phyloP scores from a whole-genome alignment of 2,113 vertebrate genomes.

The Pygoscelis adeliae region DNA sequence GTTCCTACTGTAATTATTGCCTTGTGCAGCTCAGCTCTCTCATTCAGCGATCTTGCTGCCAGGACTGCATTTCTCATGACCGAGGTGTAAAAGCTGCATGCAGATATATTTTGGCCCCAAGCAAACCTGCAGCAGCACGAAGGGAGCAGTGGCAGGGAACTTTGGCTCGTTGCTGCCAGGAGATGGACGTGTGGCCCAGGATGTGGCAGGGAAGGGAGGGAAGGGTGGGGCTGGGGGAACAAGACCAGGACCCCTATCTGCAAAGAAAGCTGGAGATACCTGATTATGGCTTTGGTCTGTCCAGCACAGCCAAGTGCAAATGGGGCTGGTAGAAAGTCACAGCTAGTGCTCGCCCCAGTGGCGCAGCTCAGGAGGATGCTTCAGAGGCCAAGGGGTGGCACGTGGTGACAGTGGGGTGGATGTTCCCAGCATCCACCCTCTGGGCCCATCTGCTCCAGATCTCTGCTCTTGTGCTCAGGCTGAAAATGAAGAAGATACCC shows the following conservation, averaged over 20 bases:
- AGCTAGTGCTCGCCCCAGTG: neutral
- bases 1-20: conserved; percentile 21
- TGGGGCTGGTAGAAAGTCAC: neutral
- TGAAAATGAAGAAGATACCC: neutral
- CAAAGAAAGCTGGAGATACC: neutral
- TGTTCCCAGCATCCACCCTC: neutral
- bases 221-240: neutral
- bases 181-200: neutral
- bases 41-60: neutral
- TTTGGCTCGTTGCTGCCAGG: accelerated
- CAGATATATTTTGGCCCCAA: neutral
- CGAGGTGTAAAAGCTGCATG: neutral
- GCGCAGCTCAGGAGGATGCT: neutral
- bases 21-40: neutral
- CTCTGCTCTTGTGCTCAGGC: neutral
- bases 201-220: neutral
- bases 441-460: neutral
- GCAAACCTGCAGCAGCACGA: neutral
- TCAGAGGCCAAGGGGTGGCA: neutral
- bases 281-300: neutral
- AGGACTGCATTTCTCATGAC: neutral
- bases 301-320: neutral
- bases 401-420: neutral
- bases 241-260: neutral
- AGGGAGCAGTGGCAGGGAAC: neutral